These are phyloP conservation scores for Rallus crepitans DNA, from an alignment of 2,797 vertebrate genomes.

Conservation along the genomic window DNA sequence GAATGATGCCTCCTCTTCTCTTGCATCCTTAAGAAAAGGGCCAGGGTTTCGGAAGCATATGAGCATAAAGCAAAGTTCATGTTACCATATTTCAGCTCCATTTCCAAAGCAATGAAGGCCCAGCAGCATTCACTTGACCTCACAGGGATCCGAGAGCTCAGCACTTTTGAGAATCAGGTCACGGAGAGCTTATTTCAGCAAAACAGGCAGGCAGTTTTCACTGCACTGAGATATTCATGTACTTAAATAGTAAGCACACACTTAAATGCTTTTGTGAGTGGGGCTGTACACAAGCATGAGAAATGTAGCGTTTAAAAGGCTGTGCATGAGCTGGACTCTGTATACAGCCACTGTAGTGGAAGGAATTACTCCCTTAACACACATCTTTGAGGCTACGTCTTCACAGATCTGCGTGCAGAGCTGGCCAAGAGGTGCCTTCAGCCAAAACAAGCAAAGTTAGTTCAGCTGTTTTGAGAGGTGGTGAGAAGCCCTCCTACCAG, in stretches of 20 bases:
- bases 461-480: not conserved
- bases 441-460: not conserved
- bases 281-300: not conserved
- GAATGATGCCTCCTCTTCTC: not conserved
- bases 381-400: not conserved
- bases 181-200: not conserved
- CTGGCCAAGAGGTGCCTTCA: not conserved
- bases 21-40: not conserved
- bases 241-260: not conserved
- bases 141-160: not conserved
- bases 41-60: not conserved
- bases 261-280: not conserved
- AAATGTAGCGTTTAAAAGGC: not conserved
- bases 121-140: not conserved
- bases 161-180: not conserved
- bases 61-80: not conserved
- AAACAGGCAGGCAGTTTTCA: not conserved
- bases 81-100: not conserved
- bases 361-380: not conserved
- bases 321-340: not conserved
- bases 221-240: not conserved
- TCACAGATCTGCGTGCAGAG: not conserved
- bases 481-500: not conserved
- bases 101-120: not conserved
- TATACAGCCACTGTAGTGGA: rapidly evolving